Evolutionary conservation across 2,797 vertebrate species (phyloP).

Genomic region (Emydoidea blandingii): DNA sequence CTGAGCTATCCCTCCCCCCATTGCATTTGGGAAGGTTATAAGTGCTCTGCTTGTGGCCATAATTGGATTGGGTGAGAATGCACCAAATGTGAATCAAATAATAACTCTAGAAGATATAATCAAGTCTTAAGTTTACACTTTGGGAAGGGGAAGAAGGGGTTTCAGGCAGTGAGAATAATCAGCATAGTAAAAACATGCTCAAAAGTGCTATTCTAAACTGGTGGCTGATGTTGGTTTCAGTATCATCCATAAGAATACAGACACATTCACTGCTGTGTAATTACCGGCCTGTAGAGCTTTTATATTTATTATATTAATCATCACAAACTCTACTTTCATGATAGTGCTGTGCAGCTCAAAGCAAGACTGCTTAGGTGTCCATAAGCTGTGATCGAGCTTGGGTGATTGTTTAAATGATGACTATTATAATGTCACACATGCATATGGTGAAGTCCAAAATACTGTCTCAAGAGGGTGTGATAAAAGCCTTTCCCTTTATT

Average conservation of each 20-base stretch:
- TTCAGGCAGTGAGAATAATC: background rate
- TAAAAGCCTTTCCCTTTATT: background rate
- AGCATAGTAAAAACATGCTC: background rate
- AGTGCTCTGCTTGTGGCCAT: background rate
- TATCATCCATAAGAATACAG: background rate
- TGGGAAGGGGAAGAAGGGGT: background rate
- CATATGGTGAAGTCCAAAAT: background rate
- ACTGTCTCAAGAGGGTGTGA: background rate
- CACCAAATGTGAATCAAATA: background rate
- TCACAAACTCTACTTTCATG: background rate
- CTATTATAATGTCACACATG: background rate
- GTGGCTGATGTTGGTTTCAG: background rate
- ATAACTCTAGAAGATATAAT: background rate
- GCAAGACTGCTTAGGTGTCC: background rate
- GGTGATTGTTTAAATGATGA: background rate
- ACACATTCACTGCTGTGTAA: background rate
- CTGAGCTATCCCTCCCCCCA: no score
- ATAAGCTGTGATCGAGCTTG: background rate
- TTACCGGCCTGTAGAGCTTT: background rate
- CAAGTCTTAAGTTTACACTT: background rate
- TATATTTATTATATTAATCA: background rate
- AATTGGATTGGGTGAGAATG: constrained; percentile 3
- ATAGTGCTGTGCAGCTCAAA: background rate
- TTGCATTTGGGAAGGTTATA: background rate
- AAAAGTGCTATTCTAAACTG: background rate